phyloP scores from a whole-genome alignment of 2,113 vertebrate genomes.

The Gallinago paraguaiae region DNA sequence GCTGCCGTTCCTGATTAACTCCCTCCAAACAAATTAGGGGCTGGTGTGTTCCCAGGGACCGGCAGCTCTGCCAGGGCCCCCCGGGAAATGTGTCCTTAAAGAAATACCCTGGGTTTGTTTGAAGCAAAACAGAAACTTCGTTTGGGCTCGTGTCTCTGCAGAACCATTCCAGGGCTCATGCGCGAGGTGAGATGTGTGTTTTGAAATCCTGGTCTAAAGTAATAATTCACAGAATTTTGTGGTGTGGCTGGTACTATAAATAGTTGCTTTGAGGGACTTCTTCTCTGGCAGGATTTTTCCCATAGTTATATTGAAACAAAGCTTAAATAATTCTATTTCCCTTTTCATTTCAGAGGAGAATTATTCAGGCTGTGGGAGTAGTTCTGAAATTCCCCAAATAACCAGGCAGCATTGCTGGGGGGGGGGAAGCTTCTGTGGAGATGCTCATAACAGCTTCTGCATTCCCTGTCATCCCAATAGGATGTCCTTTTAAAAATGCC shows the following conservation, averaged over 20 bases:
- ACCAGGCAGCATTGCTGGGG: not conserved
- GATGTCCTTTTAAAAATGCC: not conserved
- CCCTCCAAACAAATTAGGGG: not conserved
- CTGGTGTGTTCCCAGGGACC: not conserved
- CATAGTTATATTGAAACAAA: not conserved
- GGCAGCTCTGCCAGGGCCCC: not conserved
- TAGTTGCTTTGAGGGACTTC: not conserved
- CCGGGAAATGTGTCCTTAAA: not conserved
- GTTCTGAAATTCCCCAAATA: slow-evolving; percentile 10
- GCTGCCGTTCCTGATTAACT: not conserved
- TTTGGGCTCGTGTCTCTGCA: not conserved
- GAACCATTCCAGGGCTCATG: not conserved
- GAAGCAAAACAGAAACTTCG: not conserved
- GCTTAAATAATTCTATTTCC: slow-evolving; percentile 1
- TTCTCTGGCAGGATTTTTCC: not conserved
- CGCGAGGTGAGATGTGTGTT: not conserved
- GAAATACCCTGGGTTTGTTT: not conserved
- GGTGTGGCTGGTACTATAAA: not conserved
- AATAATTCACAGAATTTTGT: not conserved
- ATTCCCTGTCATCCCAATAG: not conserved
- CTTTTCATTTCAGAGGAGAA: not conserved
- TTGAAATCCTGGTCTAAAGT: not conserved
- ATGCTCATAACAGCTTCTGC: not conserved
- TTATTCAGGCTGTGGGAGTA: slow-evolving; percentile 2
- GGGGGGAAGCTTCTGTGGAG: not conserved